Evolutionary conservation across 2,888 invertebrate genomes (phyloP).

Genomic region (Pheosia gnoma): DNA sequence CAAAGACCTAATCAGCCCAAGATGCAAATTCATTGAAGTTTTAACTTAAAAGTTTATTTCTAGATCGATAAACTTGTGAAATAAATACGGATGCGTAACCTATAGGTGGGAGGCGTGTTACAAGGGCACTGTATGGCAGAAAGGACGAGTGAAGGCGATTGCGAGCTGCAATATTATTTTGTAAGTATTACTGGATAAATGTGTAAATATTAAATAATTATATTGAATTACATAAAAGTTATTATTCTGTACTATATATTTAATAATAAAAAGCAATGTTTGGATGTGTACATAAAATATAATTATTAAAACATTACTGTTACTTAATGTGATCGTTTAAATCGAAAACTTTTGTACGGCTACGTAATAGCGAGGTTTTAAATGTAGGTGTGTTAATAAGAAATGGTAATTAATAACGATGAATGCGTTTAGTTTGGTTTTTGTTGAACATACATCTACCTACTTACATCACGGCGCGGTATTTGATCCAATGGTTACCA

Average conservation of each 20-base stretch:
- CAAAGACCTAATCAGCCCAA: background rate
- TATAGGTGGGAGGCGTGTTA: constrained; percentile 12
- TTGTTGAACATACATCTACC: constrained; percentile 14
- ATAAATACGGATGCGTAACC: background rate
- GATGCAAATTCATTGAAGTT: background rate
- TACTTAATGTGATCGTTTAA: constrained; percentile 75
- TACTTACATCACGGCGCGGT: constrained; percentile 42
- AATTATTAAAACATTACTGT: constrained; percentile 66
- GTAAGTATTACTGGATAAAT: constrained; percentile 73
- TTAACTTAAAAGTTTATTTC: background rate
- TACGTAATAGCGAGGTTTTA: constrained; percentile 52
- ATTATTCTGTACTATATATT: constrained; percentile 54
- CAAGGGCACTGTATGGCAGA: constrained; percentile 21
- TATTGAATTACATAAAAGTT: constrained; percentile 56
- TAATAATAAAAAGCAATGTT: constrained; percentile 72
- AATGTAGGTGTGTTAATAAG: constrained; percentile 37
- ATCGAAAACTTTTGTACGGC: constrained; percentile 65
- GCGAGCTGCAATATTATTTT: constrained; percentile 79
- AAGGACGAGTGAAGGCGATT: constrained; percentile 57
- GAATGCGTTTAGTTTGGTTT: constrained; percentile 30
- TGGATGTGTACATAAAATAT: constrained; percentile 72
- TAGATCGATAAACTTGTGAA: background rate
- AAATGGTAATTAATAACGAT: constrained; percentile 34
- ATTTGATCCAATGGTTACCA: constrained; percentile 51
- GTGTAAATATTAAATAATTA: constrained; percentile 67